Conservation (phyloP, 1,140 invertebrate genomes). For the Drosophila simulans region DNA sequence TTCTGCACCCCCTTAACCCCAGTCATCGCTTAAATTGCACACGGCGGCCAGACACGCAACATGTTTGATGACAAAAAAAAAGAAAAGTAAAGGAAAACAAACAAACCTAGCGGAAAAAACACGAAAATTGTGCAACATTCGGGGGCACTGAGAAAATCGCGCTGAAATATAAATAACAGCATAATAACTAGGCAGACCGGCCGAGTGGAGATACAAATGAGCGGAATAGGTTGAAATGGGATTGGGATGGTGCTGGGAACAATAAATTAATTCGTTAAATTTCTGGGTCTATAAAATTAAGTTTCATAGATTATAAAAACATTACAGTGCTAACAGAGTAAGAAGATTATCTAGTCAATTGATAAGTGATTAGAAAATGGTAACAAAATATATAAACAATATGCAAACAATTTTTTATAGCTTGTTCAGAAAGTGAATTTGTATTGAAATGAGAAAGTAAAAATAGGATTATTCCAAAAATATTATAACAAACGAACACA, state of each 20-base stretch:
- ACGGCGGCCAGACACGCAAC: constrained; percentile 77
- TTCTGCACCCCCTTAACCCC: constrained; percentile 17
- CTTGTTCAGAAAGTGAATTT: background rate
- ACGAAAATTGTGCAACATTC: constrained; percentile 47
- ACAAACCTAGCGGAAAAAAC: background rate
- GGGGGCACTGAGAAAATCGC: constrained; percentile 26
- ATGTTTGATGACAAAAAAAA: constrained; percentile 70
- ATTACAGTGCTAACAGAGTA: too few relatives aligned
- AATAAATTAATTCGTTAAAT: constrained; percentile 8
- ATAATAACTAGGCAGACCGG: constrained; percentile 57
- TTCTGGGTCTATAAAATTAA: background rate
- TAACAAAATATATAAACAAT: too few relatives aligned
- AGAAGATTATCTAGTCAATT: too few relatives aligned
- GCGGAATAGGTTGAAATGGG: constrained; percentile 6
- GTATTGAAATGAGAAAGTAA: too few relatives aligned
- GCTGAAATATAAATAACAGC: constrained; percentile 69
- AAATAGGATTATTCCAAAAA: background rate
- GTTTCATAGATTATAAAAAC: background rate
- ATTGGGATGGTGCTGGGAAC: constrained; percentile 5
- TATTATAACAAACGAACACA: background rate
- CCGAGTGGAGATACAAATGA: constrained; percentile 41
- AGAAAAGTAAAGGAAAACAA: constrained; percentile 18
- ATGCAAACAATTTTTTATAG: too few relatives aligned
- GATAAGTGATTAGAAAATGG: too few relatives aligned
- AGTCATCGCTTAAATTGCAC: constrained; percentile 57